phyloP scores from a whole-genome alignment of 2,888 invertebrate genomes.

The Xiphydria camelus region DNA sequence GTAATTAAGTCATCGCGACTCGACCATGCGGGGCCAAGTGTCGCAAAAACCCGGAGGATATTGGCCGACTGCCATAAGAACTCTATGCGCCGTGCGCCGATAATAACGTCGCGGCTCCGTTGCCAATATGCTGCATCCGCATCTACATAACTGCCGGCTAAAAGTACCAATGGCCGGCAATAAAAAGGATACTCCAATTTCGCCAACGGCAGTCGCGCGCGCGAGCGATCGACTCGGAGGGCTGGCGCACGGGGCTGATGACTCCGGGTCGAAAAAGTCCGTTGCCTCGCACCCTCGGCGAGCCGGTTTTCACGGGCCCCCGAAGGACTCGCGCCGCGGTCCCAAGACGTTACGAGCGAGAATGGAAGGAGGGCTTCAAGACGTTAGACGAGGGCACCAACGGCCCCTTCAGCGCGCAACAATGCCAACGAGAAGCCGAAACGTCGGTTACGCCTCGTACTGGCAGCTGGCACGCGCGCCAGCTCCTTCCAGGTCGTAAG shows the following conservation, averaged over 20 bases:
- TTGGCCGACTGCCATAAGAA: slow-evolving; percentile 53
- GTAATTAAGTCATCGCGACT: slow-evolving; percentile 50
- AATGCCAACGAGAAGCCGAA: slow-evolving; percentile 54
- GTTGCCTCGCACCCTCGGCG: slow-evolving; percentile 32
- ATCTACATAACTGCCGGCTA: slow-evolving; percentile 51
- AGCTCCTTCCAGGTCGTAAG: slow-evolving; percentile 4
- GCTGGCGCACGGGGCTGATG: background rate
- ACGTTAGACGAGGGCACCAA: slow-evolving; percentile 41
- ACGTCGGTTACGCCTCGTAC: slow-evolving; percentile 56
- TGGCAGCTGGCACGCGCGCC: slow-evolving; percentile 58
- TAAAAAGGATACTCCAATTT: slow-evolving; percentile 40
- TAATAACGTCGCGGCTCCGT: slow-evolving; percentile 43
- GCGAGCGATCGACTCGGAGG: too few species aligned
- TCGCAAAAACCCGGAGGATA: slow-evolving; percentile 14
- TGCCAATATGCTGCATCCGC: slow-evolving; percentile 54
- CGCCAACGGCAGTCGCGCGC: too few species aligned
- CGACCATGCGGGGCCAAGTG: slow-evolving; percentile 27
- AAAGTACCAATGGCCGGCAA: slow-evolving; percentile 43
- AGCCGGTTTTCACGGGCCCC: too few species aligned
- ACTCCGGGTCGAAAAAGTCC: slow-evolving; percentile 27
- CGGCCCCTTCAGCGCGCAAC: slow-evolving; percentile 28
- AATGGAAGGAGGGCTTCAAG: slow-evolving; percentile 39
- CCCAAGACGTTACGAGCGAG: slow-evolving; percentile 48
- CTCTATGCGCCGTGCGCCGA: slow-evolving; percentile 35
- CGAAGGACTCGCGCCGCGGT: slow-evolving; percentile 28